phyloP scores from a whole-genome alignment of 1,140 invertebrate species.

The Penaeus chinensis region DNA sequence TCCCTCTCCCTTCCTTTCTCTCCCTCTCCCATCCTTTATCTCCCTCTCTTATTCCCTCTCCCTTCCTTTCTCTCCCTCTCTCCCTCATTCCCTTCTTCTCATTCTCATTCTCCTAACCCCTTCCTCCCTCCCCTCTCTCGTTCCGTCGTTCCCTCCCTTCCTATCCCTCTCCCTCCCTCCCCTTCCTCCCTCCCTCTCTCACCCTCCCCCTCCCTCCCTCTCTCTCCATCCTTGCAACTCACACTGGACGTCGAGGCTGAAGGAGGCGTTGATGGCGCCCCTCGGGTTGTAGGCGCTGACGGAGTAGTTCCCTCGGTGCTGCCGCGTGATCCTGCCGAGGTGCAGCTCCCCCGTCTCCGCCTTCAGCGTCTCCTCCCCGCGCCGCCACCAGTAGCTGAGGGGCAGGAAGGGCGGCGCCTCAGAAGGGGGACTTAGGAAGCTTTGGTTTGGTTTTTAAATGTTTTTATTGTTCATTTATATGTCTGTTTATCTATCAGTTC shows the following conservation, averaged over 20 bases:
- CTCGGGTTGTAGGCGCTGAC: constrained; percentile 89
- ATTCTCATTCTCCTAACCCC: background rate
- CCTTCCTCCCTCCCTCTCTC: background rate
- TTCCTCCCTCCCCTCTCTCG: background rate
- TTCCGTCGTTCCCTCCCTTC: background rate
- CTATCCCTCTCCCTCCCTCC: background rate
- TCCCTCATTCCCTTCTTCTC: background rate
- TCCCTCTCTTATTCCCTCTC: background rate
- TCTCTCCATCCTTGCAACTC: constrained; percentile 70
- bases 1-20: background rate
- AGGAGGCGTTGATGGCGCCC: constrained; percentile 81
- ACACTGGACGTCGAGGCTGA: constrained; percentile 92
- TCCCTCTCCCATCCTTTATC: no score
- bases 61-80: background rate
- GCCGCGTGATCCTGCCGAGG: constrained; percentile 81
- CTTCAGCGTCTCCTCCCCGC: constrained; percentile 71
- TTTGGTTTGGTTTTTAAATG: no score
- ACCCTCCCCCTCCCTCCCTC: no score
- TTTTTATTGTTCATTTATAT: no score
- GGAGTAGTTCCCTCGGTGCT: constrained; percentile 87
- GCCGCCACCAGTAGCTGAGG: constrained; percentile 54
- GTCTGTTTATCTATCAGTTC: no score
- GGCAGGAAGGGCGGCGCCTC: background rate
- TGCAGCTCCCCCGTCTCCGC: constrained; percentile 84
- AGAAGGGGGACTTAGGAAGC: no score